A percentile compares a stretch with the other conserved stretches of the same genome.
Evolutionary conservation across 1,140 invertebrate species (phyloP).

Genomic region (Melipona quadrifasciata): DNA sequence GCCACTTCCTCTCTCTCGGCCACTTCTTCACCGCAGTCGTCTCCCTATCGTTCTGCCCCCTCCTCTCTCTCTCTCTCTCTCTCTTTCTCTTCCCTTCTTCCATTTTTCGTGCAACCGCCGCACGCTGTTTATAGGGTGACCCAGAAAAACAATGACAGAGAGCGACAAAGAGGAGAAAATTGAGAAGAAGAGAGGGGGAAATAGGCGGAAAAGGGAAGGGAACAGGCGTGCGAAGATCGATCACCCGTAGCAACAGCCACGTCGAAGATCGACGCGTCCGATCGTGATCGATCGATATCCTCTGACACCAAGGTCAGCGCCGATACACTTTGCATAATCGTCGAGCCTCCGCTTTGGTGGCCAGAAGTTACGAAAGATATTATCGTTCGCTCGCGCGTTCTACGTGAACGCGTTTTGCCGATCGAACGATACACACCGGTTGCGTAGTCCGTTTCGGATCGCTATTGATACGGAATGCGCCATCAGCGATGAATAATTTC

Average conservation of each 20-base stretch:
- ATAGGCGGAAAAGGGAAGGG: not conserved
- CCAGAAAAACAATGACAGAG: constrained; percentile 74
- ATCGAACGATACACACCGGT: constrained; percentile 4
- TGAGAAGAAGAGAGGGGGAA: not conserved
- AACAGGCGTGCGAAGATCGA: constrained; percentile 24
- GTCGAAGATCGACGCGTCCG: constrained; percentile 44
- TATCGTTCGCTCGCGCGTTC: constrained; percentile 14
- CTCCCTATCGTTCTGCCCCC: constrained; percentile 24
- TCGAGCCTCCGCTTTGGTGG: constrained; percentile 16
- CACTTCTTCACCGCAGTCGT: constrained; percentile 50
- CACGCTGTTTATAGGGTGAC: constrained; percentile 74
- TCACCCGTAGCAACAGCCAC: constrained; percentile 36
- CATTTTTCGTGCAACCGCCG: constrained; percentile 46
- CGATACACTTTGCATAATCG: constrained; percentile 44
- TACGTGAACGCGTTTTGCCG: not conserved
- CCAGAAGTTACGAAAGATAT: constrained; percentile 46
- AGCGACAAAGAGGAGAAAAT: not conserved
- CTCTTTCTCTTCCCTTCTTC: not conserved
- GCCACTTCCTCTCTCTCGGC: not conserved
- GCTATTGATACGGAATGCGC: constrained; percentile 28
- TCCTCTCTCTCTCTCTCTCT: not conserved
- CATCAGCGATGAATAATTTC: constrained; percentile 32
- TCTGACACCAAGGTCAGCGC: constrained; percentile 26
- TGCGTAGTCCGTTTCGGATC: not conserved
- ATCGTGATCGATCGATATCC: constrained; percentile 43